Conservation (phyloP, 1,140 invertebrate species). For the Diorhabda sublineata region DNA sequence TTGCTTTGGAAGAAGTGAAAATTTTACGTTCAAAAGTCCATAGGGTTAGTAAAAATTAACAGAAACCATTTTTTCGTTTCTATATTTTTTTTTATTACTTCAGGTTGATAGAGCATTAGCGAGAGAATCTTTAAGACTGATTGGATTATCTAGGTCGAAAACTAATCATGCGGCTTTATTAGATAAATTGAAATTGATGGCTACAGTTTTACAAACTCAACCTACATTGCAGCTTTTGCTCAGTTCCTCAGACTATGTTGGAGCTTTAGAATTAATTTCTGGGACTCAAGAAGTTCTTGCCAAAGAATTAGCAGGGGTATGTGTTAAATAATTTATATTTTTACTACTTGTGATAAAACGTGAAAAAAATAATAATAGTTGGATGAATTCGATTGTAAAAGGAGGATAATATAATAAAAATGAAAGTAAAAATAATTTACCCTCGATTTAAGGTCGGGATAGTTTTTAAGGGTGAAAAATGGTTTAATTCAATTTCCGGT, state of each 20-base stretch:
- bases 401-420: no score
- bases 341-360: no score
- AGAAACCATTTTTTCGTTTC: background rate
- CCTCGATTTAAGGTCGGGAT: no score
- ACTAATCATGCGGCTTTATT: constrained; percentile 60
- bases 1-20: constrained; percentile 76
- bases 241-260: constrained; percentile 95
- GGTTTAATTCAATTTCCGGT: no score
- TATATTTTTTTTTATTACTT: background rate
- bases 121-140: constrained; percentile 72
- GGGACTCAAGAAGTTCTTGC: constrained; percentile 93
- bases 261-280: constrained; percentile 92
- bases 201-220: constrained; percentile 95
- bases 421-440: no score
- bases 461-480: no score
- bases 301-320: constrained; percentile 75
- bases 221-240: constrained; percentile 92
- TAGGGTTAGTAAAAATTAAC: constrained; percentile 48
- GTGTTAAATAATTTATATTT: background rate
- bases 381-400: no score
- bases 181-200: constrained; percentile 85
- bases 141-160: constrained; percentile 62
- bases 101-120: constrained; percentile 69
- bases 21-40: constrained; percentile 60
- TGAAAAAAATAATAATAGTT: no score